These are phyloP conservation scores for Dunckerocampus dactyliophorus DNA, from an alignment of 2,113 vertebrate species.

Conservation along the genomic window DNA sequence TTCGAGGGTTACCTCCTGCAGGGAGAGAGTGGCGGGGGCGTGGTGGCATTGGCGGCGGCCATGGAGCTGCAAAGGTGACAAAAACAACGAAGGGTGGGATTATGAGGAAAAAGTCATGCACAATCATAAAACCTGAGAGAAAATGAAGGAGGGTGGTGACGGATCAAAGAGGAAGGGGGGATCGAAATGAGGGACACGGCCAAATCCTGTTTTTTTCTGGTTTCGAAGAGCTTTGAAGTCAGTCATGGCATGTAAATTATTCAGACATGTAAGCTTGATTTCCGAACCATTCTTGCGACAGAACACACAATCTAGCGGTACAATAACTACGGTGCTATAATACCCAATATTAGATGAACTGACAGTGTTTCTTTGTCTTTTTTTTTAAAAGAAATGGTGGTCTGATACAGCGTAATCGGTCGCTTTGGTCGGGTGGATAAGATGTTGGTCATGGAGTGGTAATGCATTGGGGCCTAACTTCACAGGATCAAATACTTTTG, in stretches of 20 bases:
- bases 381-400: too few relatives aligned
- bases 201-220: slow-evolving; percentile 38
- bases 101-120: slow-evolving; percentile 45
- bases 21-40: slow-evolving; percentile 22
- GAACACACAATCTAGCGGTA: too few relatives aligned
- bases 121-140: slow-evolving; percentile 39
- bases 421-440: too few relatives aligned
- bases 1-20: slow-evolving; percentile 37
- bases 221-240: slow-evolving; percentile 54
- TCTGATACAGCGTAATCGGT: too few relatives aligned
- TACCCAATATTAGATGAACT: too few relatives aligned
- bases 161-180: slow-evolving; percentile 50
- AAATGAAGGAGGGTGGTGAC: slow-evolving; percentile 48
- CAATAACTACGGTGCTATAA: too few relatives aligned
- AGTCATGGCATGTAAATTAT: slow-evolving; percentile 40
- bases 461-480: too few relatives aligned
- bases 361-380: too few relatives aligned
- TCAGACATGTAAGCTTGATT: slow-evolving; percentile 14
- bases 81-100: slow-evolving; percentile 57
- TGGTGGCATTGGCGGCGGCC: slow-evolving; percentile 16
- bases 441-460: too few relatives aligned
- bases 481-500: too few relatives aligned
- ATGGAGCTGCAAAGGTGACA: slow-evolving; percentile 55
- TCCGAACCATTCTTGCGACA: not conserved
- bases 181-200: slow-evolving; percentile 28